Evolutionary conservation across 2,888 invertebrate species (phyloP).

Genomic region (Ophraella communa): DNA sequence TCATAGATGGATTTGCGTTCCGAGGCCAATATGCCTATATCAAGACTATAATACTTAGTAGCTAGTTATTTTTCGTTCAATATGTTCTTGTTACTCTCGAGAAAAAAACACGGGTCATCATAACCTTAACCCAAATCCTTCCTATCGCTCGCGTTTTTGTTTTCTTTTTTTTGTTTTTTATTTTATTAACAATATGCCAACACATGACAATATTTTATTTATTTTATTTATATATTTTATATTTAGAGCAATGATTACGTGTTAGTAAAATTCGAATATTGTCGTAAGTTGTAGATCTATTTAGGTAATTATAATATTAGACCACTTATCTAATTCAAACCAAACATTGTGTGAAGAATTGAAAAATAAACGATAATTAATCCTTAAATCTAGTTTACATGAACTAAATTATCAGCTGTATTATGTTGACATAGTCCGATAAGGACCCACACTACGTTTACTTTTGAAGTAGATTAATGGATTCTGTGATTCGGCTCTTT

Average conservation of each 20-base stretch:
- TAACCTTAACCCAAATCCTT: background rate
- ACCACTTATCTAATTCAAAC: slow-evolving; percentile 8
- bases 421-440: slow-evolving; percentile 6
- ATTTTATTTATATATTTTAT: slow-evolving; percentile 20
- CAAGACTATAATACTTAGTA: slow-evolving; percentile 54
- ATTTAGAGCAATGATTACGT: slow-evolving; percentile 6
- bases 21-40: slow-evolving; percentile 36
- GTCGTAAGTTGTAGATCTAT: background rate
- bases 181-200: slow-evolving; percentile 6
- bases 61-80: slow-evolving; percentile 45
- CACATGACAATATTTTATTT: slow-evolving; percentile 24
- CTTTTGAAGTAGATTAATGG: slow-evolving; percentile 11
- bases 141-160: background rate
- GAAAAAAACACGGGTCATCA: slow-evolving; percentile 35
- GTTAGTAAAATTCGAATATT: slow-evolving; percentile 10
- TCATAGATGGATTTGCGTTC: slow-evolving; percentile 7
- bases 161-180: background rate
- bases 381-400: background rate
- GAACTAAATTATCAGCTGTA: background rate
- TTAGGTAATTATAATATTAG: background rate
- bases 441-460: slow-evolving; percentile 3
- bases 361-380: background rate
- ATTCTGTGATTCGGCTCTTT: background rate
- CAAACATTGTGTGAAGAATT: background rate
- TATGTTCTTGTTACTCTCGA: slow-evolving; percentile 35